Evolutionary conservation across 1,140 invertebrate genomes (phyloP), one percentile per base, ranked within the genome.

Genomic region (Eupeodes corollae): DNA sequence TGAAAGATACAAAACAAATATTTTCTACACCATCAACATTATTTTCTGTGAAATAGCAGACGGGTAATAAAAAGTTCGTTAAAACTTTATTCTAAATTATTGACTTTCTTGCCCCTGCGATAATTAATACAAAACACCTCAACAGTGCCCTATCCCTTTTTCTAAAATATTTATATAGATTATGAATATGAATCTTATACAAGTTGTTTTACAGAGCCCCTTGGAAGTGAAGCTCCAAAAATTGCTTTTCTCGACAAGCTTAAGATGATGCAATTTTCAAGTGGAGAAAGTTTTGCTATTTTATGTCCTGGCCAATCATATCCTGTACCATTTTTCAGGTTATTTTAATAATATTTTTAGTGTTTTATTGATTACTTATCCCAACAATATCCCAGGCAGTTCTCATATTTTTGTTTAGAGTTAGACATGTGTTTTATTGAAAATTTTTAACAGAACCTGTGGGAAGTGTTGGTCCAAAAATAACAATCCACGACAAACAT

Each of bases 381-480:
- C 8, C 21, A 26, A 26, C 21, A 26, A 26, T 26, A 5, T 26
- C 8, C 8, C 21, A 26, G 3, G 42, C 15, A 21, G 12, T 14
- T 35, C n/a, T 26, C 21, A 40, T 11, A n/a, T n/a, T n/a, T n/a
- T n/a, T n/a, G n/a, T n/a, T n/a, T n/a, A n/a, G n/a, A n/a, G n/a
- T n/a, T 26, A 3, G 21, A 26, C 3, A 26, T 5, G 8, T 5
- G 3, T 5, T 26, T 26, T 5, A 26, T n/a, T n/a, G 5, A 35
- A n/a, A 15, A 35, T 59, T 34, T 32, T 41, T 32, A 19, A 10
- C 70, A 88, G 86, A 88, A 57, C 85, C 85, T 18, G 76, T 88
- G 53, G 80, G 80, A 63, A 79, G 79, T 56, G 83, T 84, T 48
- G 75, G 79, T 38, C 86, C 86, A 26, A 84, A 83, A 69, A 77